phyloP scores from a whole-genome alignment of 2,888 invertebrate genomes.

The Calliphora vomitoria region DNA sequence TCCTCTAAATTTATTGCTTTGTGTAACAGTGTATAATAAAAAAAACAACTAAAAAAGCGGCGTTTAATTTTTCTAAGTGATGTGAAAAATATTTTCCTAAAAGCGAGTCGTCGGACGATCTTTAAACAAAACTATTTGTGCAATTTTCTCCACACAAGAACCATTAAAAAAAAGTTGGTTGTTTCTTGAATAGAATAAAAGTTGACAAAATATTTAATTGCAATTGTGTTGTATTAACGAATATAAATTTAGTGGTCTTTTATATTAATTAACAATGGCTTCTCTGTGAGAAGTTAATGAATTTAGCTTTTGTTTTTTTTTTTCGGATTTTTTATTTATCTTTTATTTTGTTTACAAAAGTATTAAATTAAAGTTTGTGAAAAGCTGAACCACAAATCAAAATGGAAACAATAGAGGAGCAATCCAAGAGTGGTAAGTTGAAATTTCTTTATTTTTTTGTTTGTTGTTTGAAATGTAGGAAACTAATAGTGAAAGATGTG shows the following conservation, averaged over 20 bases:
- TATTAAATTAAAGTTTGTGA: conserved; percentile 29
- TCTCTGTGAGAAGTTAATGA: conserved; percentile 73
- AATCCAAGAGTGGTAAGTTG: conserved; percentile 82
- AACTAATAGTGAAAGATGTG: not conserved
- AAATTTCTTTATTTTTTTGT: not conserved
- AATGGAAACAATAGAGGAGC: conserved; percentile 83
- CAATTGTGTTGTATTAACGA: conserved; percentile 1
- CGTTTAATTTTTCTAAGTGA: not conserved
- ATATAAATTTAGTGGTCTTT: conserved; percentile 23
- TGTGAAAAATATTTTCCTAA: not conserved
- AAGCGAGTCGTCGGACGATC: not conserved
- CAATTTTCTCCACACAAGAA: conserved; percentile 10
- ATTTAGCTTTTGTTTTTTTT: not conserved
- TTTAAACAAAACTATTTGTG: not conserved
- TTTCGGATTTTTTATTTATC: conserved; percentile 2
- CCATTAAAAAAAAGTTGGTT: not conserved
- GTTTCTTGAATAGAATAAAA: not conserved
- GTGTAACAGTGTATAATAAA: not conserved
- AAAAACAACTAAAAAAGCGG: conserved; percentile 1
- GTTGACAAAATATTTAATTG: conserved; percentile 5
- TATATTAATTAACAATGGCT: conserved; percentile 49
- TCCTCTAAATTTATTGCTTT: conserved; percentile 7
- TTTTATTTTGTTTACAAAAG: conserved; percentile 28
- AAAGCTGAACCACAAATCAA: conserved; percentile 29
- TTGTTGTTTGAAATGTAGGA: not conserved